Conservation (phyloP, 2,888 invertebrate genomes). For the Drosophila yooni region DNA sequence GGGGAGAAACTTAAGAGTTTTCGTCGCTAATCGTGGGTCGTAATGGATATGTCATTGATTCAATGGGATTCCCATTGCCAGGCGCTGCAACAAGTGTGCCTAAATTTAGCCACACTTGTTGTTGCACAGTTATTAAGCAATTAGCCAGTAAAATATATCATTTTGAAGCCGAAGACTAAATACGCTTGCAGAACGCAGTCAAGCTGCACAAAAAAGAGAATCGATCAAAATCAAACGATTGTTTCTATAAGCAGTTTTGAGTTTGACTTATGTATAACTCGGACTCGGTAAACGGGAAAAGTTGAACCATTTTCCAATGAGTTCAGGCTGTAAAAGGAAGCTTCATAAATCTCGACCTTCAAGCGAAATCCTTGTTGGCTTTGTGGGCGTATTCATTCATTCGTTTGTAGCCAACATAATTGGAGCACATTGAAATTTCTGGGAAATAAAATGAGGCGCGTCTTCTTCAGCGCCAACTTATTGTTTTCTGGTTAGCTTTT, state of each 20-base stretch:
- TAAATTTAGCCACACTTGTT: conserved; percentile 11
- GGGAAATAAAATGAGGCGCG: neutral
- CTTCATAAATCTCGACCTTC: neutral
- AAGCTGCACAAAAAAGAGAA: neutral
- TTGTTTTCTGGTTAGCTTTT: neutral
- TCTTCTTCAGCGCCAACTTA: neutral
- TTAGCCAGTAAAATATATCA: neutral
- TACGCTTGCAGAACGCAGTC: neutral
- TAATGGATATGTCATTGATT: conserved; percentile 47
- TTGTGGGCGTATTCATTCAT: neutral
- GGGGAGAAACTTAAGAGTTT: conserved; percentile 23
- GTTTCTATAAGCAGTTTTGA: too few species aligned
- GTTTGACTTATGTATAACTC: too few species aligned
- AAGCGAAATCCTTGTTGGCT: neutral
- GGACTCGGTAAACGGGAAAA: neutral
- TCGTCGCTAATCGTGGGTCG: conserved; percentile 12
- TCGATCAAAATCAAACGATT: neutral
- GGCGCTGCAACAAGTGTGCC: conserved; percentile 50
- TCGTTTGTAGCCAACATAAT: neutral
- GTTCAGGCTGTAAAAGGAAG: neutral
- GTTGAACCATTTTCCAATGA: neutral
- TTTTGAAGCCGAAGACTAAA: neutral
- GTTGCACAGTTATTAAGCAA: conserved; percentile 3
- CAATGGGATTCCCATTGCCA: conserved; percentile 1
- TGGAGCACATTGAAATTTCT: neutral